Conservation (phyloP, 2,888 invertebrate genomes). For the Teleogryllus oceanicus region DNA sequence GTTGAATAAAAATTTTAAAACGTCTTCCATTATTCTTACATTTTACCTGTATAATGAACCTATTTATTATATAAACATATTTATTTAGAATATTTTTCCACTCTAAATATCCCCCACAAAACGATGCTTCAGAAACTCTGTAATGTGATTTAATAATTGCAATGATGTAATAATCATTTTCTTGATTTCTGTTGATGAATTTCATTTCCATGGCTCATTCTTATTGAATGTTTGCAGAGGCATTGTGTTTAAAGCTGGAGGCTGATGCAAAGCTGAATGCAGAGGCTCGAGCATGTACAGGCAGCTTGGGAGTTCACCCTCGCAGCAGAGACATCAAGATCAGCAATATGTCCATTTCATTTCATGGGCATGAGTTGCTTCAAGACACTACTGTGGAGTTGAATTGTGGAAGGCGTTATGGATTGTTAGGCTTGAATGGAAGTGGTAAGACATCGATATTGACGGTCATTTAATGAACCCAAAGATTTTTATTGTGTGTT, state of each 20-base stretch:
- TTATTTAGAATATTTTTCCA: no score
- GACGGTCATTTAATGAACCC: no score
- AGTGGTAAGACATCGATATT: conserved; percentile 62
- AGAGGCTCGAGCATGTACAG: conserved; percentile 90
- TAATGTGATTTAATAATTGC: no score
- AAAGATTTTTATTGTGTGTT: no score
- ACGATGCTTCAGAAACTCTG: no score
- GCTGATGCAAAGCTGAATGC: conserved; percentile 89
- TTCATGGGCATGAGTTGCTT: conserved; percentile 94
- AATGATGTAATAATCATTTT: no score
- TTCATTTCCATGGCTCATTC: neutral
- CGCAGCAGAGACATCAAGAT: conserved; percentile 96
- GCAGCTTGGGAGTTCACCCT: conserved; percentile 90
- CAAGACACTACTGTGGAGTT: conserved; percentile 94
- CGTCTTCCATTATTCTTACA: no score
- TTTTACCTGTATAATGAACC: no score
- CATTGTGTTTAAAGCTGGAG: conserved; percentile 80
- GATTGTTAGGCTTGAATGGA: conserved; percentile 95
- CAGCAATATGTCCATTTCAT: conserved; percentile 93
- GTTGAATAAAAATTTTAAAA: no score
- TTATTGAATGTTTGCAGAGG: conserved; percentile 55
- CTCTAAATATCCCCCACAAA: no score
- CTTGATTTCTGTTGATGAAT: no score
- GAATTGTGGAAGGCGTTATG: conserved; percentile 95
- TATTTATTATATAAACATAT: no score